phyloP scores from a whole-genome alignment of 2,113 vertebrate genomes.

The Callipepla squamata region DNA sequence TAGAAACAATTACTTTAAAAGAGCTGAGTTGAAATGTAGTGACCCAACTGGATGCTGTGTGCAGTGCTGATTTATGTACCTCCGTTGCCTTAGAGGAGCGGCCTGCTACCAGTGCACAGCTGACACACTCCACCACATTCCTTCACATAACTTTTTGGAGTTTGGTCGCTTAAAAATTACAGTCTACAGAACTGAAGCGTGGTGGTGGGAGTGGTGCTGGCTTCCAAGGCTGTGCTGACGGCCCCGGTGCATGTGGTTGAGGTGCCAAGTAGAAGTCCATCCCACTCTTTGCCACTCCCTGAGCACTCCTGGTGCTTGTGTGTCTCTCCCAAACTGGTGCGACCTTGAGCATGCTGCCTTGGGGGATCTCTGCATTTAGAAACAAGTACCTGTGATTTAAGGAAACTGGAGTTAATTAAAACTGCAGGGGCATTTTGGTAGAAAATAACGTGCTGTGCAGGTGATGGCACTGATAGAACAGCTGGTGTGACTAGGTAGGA shows the following conservation, averaged over 20 bases:
- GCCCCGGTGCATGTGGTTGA: background rate
- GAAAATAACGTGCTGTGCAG: background rate
- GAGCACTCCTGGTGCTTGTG: rapidly evolving
- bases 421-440: background rate
- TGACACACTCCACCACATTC: background rate
- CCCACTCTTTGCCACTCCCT: background rate
- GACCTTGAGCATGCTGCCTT: background rate
- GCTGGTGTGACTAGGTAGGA: background rate
- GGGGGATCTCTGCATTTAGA: background rate
- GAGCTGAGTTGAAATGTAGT: background rate
- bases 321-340: background rate
- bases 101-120: background rate
- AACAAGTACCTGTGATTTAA: background rate
- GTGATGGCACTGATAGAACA: background rate
- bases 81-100: background rate
- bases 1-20: background rate
- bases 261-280: background rate
- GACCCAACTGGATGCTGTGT: background rate
- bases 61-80: background rate
- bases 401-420: background rate
- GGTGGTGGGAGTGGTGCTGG: background rate
- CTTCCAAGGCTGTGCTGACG: background rate
- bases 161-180: background rate
- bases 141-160: background rate
- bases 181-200: background rate